Base-by-base conservation (phyloP, 2,888 invertebrate genomes). In the Metacarcinus magister region DNA sequence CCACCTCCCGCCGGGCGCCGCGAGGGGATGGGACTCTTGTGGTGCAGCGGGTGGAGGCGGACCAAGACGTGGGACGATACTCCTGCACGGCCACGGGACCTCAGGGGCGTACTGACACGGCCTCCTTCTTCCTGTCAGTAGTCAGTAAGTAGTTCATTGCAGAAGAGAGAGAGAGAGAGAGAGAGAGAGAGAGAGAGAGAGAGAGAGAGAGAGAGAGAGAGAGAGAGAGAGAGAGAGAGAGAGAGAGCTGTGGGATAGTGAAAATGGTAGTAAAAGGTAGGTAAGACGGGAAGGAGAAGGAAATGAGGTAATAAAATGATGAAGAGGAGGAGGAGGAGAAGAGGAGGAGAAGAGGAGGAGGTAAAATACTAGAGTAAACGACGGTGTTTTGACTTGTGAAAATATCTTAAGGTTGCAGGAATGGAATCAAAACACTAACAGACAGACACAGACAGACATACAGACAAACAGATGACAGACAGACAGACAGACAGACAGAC, bases 121-220 rank as follows among this genome's bases (percentile, higher is more conserved):
- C 96, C 94, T 95, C 97, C 48, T 97, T 97, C 96, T 96, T 96
- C 96, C 96, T 97, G 92, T 92, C 95, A 93, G 97, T 97, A 95
- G 95, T 97, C 96, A 96, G 97, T 97, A 95, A 97, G 96, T 96
- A 32, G 23, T 10, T 48, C 10, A 67, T 8, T 3, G 67, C 7
- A 19, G 54, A 16, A 8, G 82, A 75, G 94, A 39, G 43, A 60
- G 39, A n/a, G 82, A 32, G 32, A 32, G 28, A 32, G 82, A 82
- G 82, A 32, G 32, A 82, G 32, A 32, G 82, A 82, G 82, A 32
- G 32, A 82, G 82, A 32, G 82, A 32, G 32, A 28, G 82, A 32
- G 82, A 82, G 82, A 32, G 82, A 82, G 32, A 32, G 82, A 82
- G 82, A 82, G 82, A 32, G 32, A 28, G n/a, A 28, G 75, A 75